Conservation (phyloP, 30 jellyfish, hydroid and myxozoan species). For the Calvadosia cruxmelitensis region DNA sequence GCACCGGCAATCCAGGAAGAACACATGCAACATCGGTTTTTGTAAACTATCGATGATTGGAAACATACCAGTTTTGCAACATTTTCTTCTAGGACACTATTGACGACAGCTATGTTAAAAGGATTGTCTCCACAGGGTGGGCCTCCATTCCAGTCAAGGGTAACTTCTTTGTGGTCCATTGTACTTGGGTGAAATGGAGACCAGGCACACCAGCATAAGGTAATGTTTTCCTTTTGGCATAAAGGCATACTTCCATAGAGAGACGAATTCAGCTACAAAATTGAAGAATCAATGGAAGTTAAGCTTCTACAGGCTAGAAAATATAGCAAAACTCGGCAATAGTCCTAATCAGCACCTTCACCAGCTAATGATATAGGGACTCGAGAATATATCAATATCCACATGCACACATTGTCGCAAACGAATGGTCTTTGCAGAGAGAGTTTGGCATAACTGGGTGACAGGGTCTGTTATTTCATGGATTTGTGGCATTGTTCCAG, state of each 20-base stretch:
- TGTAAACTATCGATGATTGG: too few relatives aligned
- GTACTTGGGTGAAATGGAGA: conserved; percentile 59
- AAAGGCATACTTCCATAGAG: conserved; percentile 67
- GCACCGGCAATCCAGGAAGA: too few relatives aligned
- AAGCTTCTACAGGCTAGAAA: too few relatives aligned
- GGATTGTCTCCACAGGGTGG: conserved; percentile 58
- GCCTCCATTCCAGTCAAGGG: conserved; percentile 62
- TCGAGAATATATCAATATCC: too few relatives aligned
- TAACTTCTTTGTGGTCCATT: conserved; percentile 21
- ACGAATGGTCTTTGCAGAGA: too few relatives aligned
- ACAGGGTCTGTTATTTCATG: too few relatives aligned
- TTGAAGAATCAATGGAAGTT: not conserved
- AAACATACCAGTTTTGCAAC: not conserved
- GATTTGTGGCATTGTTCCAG: too few relatives aligned
- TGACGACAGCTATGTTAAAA: conserved; percentile 23
- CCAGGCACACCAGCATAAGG: conserved; percentile 65
- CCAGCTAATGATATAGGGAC: not conserved
- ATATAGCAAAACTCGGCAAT: not conserved
- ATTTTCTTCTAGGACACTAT: not conserved
- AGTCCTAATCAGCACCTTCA: not conserved
- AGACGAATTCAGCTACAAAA: conserved; percentile 44
- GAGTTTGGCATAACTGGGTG: not conserved
- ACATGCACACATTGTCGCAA: too few relatives aligned
- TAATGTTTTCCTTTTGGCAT: conserved; percentile 50
- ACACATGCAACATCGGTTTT: too few relatives aligned